Base-by-base conservation (phyloP, 2,888 invertebrate genomes). In the Corythucha ciliata region DNA sequence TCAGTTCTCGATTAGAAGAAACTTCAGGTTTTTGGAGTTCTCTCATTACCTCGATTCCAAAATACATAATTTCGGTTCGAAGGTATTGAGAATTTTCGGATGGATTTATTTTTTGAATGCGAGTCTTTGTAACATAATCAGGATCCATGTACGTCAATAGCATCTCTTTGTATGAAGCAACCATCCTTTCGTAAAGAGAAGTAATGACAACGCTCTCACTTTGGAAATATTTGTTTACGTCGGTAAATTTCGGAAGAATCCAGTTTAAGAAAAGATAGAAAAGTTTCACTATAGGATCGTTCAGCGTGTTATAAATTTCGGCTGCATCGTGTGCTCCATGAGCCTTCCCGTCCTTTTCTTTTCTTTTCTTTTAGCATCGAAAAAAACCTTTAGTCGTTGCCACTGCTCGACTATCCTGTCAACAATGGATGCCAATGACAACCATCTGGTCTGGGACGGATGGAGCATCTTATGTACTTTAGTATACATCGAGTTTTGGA, bases 361-460 rank as follows among this genome's bases (percentile, higher is more conserved):
- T 40, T 40, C 36, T 7, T 14, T 8, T 7, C 16, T n/a, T 10
- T 7, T 14, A 7, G 10, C n/a, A 7, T 14, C 16, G 42, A 42
- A 42, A 25, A 25, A 42, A 42, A 18, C 10, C 4, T 12, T 33
- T 5, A n/a, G 56, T 16, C 63, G 60, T 34, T 62, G 29, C 49
- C 53, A 56, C 32, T 53, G 55, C 26, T 57, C 53, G 1, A 56
- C 1, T 10, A 55, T n/a, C 29, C 53, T 44, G 4, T 29, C 25
- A 2, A 48, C 52, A 48, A 56, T 54, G 2, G 25, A 10, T 3
- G 40, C 20, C 21, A 55, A 26, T 3, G 56, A 56, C 16, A 55
- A 54, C 64, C 64, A 66, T n/a, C 62, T 53, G 6, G 62, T 65
- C 48, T 63, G 62, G 2, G 57, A 45, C 29, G 64, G 62, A 25